Percentiles rank a stretch among this genome's conserved stretches.
These are phyloP conservation scores for Megalopta genalis DNA, from an alignment of 1,140 invertebrate species.

Conservation along the genomic window DNA sequence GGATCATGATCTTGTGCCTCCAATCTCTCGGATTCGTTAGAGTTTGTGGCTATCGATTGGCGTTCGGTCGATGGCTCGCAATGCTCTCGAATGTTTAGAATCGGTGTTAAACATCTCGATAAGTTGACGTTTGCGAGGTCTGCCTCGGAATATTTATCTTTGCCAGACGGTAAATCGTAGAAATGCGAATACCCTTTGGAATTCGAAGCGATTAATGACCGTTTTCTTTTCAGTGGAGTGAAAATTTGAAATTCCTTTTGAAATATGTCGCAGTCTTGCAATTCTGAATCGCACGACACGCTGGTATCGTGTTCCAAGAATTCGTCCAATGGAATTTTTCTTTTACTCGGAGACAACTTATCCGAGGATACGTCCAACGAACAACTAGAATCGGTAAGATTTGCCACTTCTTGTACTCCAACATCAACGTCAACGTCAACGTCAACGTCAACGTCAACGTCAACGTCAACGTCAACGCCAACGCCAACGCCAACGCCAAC, in stretches of 20 bases:
- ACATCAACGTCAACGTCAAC: too few species aligned
- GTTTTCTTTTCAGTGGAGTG: slow-evolving; percentile 72
- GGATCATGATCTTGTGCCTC: slow-evolving; percentile 1
- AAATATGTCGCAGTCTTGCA: not conserved
- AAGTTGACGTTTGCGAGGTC: slow-evolving; percentile 21
- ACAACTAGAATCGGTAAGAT: not conserved
- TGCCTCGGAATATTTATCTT: slow-evolving; percentile 24
- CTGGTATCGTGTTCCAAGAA: not conserved
- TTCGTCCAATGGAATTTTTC: slow-evolving; percentile 46
- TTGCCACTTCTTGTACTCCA: not conserved
- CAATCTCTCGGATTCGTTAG: not conserved
- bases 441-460: too few species aligned
- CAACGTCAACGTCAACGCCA: too few species aligned
- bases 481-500: too few species aligned
- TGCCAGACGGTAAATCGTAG: slow-evolving; percentile 7
- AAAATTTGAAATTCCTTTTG: slow-evolving; percentile 72
- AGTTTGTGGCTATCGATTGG: not conserved
- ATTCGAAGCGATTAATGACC: slow-evolving; percentile 13
- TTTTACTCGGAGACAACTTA: slow-evolving; percentile 63
- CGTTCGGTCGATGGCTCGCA: not conserved
- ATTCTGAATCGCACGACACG: not conserved
- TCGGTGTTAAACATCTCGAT: slow-evolving; percentile 50
- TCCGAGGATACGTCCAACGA: not conserved
- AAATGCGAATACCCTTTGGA: slow-evolving; percentile 14
- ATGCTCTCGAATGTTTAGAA: slow-evolving; percentile 35